Base-by-base conservation (phyloP, 1,140 invertebrate genomes). In the Drosophila littoralis region DNA sequence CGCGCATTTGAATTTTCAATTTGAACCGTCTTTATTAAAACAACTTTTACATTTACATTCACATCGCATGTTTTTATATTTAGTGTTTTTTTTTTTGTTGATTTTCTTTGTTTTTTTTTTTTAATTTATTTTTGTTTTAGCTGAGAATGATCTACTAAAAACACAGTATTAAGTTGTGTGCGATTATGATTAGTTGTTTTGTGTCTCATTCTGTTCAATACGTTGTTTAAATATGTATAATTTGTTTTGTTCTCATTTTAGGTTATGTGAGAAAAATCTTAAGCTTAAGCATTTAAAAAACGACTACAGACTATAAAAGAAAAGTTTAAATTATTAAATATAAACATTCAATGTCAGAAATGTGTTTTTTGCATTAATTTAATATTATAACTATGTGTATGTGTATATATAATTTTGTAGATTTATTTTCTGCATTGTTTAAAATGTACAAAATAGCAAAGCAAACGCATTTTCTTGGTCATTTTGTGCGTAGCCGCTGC, bases 231-330 rank as follows among this genome's bases (percentile, higher is more conserved):
- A 32, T 54, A 42, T 33, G 69, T 77, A 70, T 66, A 74, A 75
- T 73, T 81, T 70, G 61, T 57, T 55, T 57, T 63, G 57, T 59
- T 72, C 36, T 60, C 66, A 61, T 61, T 48, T 33, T 77, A 77
- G 74, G 84, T 89, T 89, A 89, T 78, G 75, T 84, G 84, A 89
- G 84, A 89, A 83, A 69, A 89, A 54, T 78, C 84, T 89, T 89
- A 77, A 68, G 64, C 70, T 73, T 77, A 88, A 88, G 77, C 80
- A 83, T 88, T 84, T 77, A 89, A 89, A 88, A 89, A 89, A 89
- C 83, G 80, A 75, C 83, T 84, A 89, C 51, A 68, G 58, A 77
- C 79, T 86, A 86, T 69, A 58, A 77, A 73, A 82, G 66, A 70
- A 75, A 63, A 40, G 36, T 71, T 75, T 58, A 70, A 75, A 75